Evolutionary conservation across 2,888 invertebrate genomes (phyloP).

Genomic region (Harpalus rubripes): DNA sequence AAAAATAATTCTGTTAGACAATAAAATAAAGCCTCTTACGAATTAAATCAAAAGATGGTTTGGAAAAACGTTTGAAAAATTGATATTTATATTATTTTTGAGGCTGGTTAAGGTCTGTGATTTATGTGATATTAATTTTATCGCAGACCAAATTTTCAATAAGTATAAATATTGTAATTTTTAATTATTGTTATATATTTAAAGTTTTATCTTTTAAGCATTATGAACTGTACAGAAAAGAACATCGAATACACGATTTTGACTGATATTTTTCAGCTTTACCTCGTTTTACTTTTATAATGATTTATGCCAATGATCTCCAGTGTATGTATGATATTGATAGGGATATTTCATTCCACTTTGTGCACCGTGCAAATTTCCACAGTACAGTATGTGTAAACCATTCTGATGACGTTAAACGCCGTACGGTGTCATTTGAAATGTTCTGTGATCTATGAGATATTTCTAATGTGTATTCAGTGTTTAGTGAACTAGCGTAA

Average conservation of each 20-base stretch:
- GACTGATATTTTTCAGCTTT: slow-evolving; percentile 45
- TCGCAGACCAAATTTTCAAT: slow-evolving; percentile 28
- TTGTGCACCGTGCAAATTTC: slow-evolving; percentile 65
- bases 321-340: slow-evolving; percentile 61
- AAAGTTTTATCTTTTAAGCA: slow-evolving; percentile 17
- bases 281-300: slow-evolving; percentile 47
- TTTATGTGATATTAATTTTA: slow-evolving; percentile 53
- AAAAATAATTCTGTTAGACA: slow-evolving; percentile 43
- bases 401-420: slow-evolving; percentile 47
- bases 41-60: slow-evolving; percentile 14
- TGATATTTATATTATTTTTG: background rate
- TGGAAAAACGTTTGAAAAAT: background rate
- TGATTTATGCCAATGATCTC: slow-evolving; percentile 56
- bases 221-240: slow-evolving; percentile 41
- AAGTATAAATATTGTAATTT: background rate
- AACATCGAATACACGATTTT: slow-evolving; percentile 56
- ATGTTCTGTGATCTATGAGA: slow-evolving; percentile 67
- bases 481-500: slow-evolving; percentile 61
- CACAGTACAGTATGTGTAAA: slow-evolving; percentile 58
- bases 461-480: slow-evolving; percentile 67
- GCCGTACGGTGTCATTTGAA: slow-evolving; percentile 67
- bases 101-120: slow-evolving; percentile 51
- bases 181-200: slow-evolving; percentile 11
- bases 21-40: slow-evolving; percentile 27
- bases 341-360: slow-evolving; percentile 64